Percentiles rank a stretch among this genome's conserved stretches.
Evolutionary conservation across 2,797 vertebrate genomes (phyloP).

Genomic region (Cirrhinus mrigala): DNA sequence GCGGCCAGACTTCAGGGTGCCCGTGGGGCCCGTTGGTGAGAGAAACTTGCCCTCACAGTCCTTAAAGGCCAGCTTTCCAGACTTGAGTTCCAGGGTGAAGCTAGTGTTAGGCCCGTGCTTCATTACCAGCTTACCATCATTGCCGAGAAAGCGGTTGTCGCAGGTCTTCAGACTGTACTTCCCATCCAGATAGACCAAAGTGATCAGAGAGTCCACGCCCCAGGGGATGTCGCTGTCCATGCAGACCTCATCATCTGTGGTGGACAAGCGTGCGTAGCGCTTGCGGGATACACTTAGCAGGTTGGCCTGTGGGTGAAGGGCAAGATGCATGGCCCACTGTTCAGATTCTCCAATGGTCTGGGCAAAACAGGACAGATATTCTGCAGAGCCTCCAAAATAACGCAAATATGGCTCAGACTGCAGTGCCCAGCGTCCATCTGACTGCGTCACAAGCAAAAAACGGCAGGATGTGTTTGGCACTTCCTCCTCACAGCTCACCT

Average conservation of each 20-base stretch:
- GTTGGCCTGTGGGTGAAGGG: slow-evolving; percentile 94
- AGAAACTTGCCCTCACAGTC: slow-evolving; percentile 93
- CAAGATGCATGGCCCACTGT: slow-evolving; percentile 94
- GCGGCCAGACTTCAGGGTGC: slow-evolving; percentile 89
- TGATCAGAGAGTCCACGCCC: slow-evolving; percentile 94
- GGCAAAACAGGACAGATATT: slow-evolving; percentile 92
- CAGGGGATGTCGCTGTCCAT: slow-evolving; percentile 93
- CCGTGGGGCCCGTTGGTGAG: slow-evolving; percentile 88
- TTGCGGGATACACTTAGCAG: slow-evolving; percentile 92
- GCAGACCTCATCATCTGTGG: slow-evolving; percentile 87
- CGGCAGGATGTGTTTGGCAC: slow-evolving; percentile 84
- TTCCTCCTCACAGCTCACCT: slow-evolving; percentile 89
- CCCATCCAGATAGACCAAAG: slow-evolving; percentile 88
- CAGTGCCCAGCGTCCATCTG: slow-evolving; percentile 93
- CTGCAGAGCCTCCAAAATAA: slow-evolving; percentile 93
- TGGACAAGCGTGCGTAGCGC: slow-evolving; percentile 92
- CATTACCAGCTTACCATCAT: slow-evolving; percentile 87
- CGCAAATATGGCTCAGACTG: slow-evolving; percentile 88
- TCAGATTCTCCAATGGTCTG: slow-evolving; percentile 88
- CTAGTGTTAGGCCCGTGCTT: slow-evolving; percentile 81
- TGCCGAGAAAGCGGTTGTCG: slow-evolving; percentile 91
- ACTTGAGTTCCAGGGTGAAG: slow-evolving; percentile 94
- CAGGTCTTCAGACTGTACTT: slow-evolving; percentile 93
- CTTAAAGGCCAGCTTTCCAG: slow-evolving; percentile 94
- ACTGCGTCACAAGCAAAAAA: slow-evolving; percentile 91